Evolutionary conservation across 2,113 vertebrate genomes (phyloP), one percentile per base, ranked within the genome.

Genomic region (Hippocampus mohnikei): DNA sequence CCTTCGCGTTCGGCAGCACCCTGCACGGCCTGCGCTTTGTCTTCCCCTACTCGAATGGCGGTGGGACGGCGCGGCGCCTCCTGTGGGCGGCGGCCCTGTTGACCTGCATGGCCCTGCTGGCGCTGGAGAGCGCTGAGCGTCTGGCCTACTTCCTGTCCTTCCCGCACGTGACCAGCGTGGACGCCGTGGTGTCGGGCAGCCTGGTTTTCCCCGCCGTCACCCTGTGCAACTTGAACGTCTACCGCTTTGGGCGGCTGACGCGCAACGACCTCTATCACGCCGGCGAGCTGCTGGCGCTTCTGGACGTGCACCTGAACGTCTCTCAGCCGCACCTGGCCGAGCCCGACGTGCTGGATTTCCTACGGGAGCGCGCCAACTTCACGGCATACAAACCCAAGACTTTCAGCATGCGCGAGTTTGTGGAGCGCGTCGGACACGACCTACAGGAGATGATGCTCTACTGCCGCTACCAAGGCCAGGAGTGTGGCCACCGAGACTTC

Each of bases 371-470:
- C 74, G 89, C 96, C 84, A 96, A 98, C 91, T 99, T 99, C 86
- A 96, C 93, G 20, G 92, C 95, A 79, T 98, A 98, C 82, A 94
- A 92, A 72, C 96, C 98, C 42, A 96, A 94, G 78, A 89, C 94
- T 50, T 99, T 99, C 92, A 95, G 93, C 92, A 99, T 99, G 97
- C 93, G 92, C 79, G 98, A 99, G 91, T 99, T 99, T 90, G 89
- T 95, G 25, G 95, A 96, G 0, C 91, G 98, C 0, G 95, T 97
- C 46, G 98, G 98, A 72, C 98, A 99, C 0, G 96, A 98, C 88
- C 92, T 99, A 72, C 93, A 94, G 84, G 97, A 99, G 80, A 99
- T 99, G 98, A 95, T 98, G 94, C 93, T 99, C 16, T 98, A 96
- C 88, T 99, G 98, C 88, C 96, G 95, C 78, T 99, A 95, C 89